A percentile compares a stretch with the other conserved stretches of the same genome.
Evolutionary conservation across 2,797 vertebrate species (phyloP).

Genomic region (Diplodus sargus): DNA sequence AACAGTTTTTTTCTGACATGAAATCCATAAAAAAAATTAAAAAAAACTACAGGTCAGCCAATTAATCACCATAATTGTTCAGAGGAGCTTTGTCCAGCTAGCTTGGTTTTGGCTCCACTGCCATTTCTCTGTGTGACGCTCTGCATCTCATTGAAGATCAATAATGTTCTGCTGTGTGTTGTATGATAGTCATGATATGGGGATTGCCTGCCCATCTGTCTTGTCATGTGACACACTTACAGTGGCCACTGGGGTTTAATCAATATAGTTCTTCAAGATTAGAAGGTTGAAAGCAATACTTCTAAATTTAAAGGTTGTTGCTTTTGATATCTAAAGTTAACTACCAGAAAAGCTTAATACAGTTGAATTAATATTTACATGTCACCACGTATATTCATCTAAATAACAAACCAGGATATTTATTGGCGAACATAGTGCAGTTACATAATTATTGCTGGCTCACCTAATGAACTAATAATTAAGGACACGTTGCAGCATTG

Average conservation of each 20-base stretch:
- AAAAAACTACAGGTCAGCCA: slow-evolving; percentile 42
- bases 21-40: slow-evolving; percentile 58
- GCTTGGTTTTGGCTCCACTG: slow-evolving; percentile 24
- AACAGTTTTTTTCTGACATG: slow-evolving; percentile 43
- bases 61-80: slow-evolving; percentile 46
- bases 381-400: neutral
- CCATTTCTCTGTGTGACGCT: slow-evolving; percentile 33
- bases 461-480: neutral
- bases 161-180: slow-evolving; percentile 46
- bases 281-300: neutral
- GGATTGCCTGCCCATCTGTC: slow-evolving; percentile 62
- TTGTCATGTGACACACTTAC: slow-evolving; percentile 21
- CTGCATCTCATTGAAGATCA: slow-evolving; percentile 64
- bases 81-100: slow-evolving; percentile 51
- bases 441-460: neutral
- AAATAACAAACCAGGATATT: neutral
- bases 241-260: slow-evolving; percentile 21
- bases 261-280: neutral
- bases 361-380: neutral
- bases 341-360: neutral
- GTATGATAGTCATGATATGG: slow-evolving; percentile 1
- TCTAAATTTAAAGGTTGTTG: neutral
- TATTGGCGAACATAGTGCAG: neutral
- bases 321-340: neutral
- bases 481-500: neutral